These are phyloP conservation scores for Zophobas atratus DNA, from an alignment of 1,140 invertebrate species.

Conservation along the genomic window DNA sequence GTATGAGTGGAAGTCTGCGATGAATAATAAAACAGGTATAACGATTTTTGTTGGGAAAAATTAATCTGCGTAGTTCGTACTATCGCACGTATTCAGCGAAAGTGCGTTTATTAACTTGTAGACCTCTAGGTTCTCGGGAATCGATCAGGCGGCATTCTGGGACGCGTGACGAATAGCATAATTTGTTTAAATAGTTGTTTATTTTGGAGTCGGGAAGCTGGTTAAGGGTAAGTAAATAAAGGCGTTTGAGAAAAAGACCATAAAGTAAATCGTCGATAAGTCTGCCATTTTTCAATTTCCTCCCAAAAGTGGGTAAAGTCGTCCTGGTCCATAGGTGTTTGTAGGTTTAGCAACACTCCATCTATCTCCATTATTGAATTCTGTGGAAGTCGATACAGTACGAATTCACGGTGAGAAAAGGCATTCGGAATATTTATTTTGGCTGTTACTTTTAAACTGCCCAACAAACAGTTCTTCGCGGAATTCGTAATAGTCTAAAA, in stretches of 20 bases:
- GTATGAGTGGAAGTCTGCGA: no score
- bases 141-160: background rate
- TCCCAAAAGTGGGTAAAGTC: constrained; percentile 53
- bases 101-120: no score
- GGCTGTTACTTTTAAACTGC: constrained; percentile 43
- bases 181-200: constrained; percentile 38
- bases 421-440: constrained; percentile 55
- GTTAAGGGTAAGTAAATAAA: constrained; percentile 49
- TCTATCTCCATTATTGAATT: constrained; percentile 59
- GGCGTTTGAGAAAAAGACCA: constrained; percentile 45
- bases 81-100: no score
- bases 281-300: constrained; percentile 58
- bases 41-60: no score
- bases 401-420: constrained; percentile 49
- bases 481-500: constrained; percentile 14
- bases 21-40: no score
- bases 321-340: constrained; percentile 55
- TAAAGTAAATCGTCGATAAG: constrained; percentile 56
- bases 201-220: background rate
- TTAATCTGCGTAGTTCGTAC: no score
- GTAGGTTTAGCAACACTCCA: constrained; percentile 55
- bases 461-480: constrained; percentile 40
- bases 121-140: background rate
- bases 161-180: background rate
- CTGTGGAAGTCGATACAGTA: constrained; percentile 53